Evolutionary conservation across 2,113 vertebrate genomes (phyloP), one percentile per base, ranked within the genome.

Genomic region (Gobiocypris rarus): DNA sequence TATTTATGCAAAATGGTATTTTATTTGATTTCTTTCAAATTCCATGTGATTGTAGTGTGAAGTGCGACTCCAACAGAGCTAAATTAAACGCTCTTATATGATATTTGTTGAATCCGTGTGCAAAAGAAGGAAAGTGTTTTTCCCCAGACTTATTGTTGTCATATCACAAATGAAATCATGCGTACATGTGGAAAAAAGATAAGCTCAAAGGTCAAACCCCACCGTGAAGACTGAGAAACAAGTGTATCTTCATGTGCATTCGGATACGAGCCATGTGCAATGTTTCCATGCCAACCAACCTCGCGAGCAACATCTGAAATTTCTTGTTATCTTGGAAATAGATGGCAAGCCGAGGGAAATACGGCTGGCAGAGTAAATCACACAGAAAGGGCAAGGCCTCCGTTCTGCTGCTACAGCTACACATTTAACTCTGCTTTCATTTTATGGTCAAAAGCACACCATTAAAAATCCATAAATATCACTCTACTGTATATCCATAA

Each of bases 251-350:
- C 82, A 69, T 78, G 65, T 50, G 67, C 84, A 67, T 38, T 83
- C 38, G 91, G 88, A 90, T 91, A 89, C 26, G 84, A 89, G 84
- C 88, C 88, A 82, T 43, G 79, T 75, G 88, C 89, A 86, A 89
- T 61, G 91, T 93, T 94, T 89, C 92, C 92, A 94, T 93, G 92
- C 90, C 92, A 94, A 94, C 93, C 73, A 80, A 7, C 54, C 82
- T 14, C 41, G 67, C 54, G 73, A 83, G 73, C 50, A 91, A 89
- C 85, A 90, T 90, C 89, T 84, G 89, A 86, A 89, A 78, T 85
- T 84, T 88, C 86, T 86, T 87, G 82, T 89, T 90, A 91, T 91
- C 89, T 87, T 28, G 61, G 63, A 86, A 84, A 91, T 77, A 88
- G 89, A 89, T 86, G 82, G 78, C n/a, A 15, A 78, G 56, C 54